phyloP scores from a whole-genome alignment of 2,888 invertebrate genomes.

The Metalampra italica region DNA sequence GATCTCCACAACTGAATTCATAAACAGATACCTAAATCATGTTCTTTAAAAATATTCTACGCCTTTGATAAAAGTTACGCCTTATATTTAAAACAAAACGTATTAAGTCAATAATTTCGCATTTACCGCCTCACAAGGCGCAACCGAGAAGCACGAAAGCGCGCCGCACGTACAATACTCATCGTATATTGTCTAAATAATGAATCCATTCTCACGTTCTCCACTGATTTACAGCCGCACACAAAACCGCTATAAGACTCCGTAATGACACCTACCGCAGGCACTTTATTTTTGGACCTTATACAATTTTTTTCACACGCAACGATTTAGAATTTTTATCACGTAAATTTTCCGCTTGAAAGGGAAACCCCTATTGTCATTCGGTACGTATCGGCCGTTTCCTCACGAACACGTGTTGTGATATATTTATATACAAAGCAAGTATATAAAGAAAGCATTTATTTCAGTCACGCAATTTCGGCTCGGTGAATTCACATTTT shows the following conservation, averaged over 20 bases:
- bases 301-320: conserved; percentile 74
- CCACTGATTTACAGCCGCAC: conserved; percentile 64
- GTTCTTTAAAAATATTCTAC: too few species aligned
- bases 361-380: conserved; percentile 76
- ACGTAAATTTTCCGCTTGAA: conserved; percentile 77
- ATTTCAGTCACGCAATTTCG: conserved; percentile 73
- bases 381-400: conserved; percentile 61
- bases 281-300: conserved; percentile 68
- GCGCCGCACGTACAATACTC: not conserved
- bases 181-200: conserved; percentile 59
- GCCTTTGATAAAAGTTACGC: too few species aligned
- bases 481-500: conserved; percentile 54
- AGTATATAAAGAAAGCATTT: conserved; percentile 55
- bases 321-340: conserved; percentile 72
- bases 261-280: conserved; percentile 74
- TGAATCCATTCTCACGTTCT: conserved; percentile 69
- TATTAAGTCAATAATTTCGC: conserved; percentile 3
- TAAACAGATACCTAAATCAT: not conserved
- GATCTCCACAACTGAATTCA: not conserved
- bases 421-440: conserved; percentile 44
- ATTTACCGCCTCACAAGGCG: conserved; percentile 8
- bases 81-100: not conserved
- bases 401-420: conserved; percentile 73
- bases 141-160: conserved; percentile 12
- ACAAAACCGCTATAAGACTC: conserved; percentile 62